Evolutionary conservation across 1,140 invertebrate genomes (phyloP), one percentile per base, ranked within the genome.

Genomic region (Theocolax elegans): DNA sequence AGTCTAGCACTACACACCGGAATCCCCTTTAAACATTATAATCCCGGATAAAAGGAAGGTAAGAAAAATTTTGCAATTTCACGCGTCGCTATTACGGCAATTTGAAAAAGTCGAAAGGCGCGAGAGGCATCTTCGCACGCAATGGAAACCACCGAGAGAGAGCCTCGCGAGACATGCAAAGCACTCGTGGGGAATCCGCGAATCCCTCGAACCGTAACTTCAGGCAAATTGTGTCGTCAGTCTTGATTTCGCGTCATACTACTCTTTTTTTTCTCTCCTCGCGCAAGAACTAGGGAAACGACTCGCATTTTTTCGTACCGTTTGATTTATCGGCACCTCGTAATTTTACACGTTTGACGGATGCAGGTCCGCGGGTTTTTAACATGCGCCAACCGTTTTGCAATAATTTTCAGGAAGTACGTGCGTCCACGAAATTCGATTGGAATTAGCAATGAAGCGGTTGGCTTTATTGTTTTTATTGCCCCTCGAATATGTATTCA

Each of bases 221-320:
- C 19, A 0, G 19, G 17, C 51, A 70, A 70, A 70, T 70, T 63
- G 35, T 63, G 23, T 56, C 46, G 38, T 46, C 40, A 25, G 27
- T 56, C 59, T 70, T 56, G 67, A 70, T 70, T 70, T 54, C 25
- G 44, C 38, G 63, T 12, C 21, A 0, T 56, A 29, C 25, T 25
- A 2, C 49, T 35, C 46, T 49, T n/a, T 3, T n/a, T 19, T n/a
- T 44, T 35, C 53, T 31, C 53, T 35, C n/a, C n/a, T 2, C 27
- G 17, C 3, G 13, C 46, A 49, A 21, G 19, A 19, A 21, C 17
- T 49, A 6, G 17, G 21, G 7, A 23, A 3, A 19, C 46, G 2
- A 23, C 38, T 51, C 29, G 15, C n/a, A 13, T 2, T 9, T 56
- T 17, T 56, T 56, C 35, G 4, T 35, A 35, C 10, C 4, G 4